Conservation (phyloP, 2,113 vertebrate species). For the Spheniscus mendiculus region DNA sequence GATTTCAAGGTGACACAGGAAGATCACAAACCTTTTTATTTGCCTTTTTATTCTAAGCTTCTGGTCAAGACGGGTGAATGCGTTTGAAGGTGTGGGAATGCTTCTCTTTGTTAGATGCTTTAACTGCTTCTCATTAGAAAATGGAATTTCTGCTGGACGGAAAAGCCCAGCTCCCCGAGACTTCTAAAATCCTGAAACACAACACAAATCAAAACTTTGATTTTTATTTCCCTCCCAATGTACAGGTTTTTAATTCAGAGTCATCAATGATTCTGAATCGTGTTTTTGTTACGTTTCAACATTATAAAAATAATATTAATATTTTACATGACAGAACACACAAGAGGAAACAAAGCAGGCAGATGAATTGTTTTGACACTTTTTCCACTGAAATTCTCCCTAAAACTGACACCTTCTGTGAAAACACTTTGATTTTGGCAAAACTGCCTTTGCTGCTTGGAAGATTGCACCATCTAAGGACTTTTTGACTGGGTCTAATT, state of each 20-base stretch:
- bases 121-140: neutral
- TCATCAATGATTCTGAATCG: neutral
- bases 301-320: neutral
- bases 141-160: neutral
- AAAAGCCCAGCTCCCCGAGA: neutral
- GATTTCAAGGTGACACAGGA: neutral
- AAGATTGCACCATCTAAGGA: neutral
- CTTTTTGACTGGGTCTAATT: slow-evolving; percentile 20
- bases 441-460: neutral
- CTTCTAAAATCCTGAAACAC: neutral
- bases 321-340: neutral
- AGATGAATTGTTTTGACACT: slow-evolving; percentile 25
- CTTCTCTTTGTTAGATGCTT: neutral
- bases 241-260: neutral
- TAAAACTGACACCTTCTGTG: neutral
- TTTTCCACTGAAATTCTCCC: neutral
- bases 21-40: neutral
- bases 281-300: neutral
- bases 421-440: slow-evolving; percentile 19
- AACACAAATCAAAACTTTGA: neutral
- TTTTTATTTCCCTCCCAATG: neutral
- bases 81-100: neutral
- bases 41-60: neutral
- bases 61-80: neutral
- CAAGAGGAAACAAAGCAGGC: neutral